Base-by-base conservation (phyloP, 2,113 vertebrate genomes). In the Mormyrus lacerda region DNA sequence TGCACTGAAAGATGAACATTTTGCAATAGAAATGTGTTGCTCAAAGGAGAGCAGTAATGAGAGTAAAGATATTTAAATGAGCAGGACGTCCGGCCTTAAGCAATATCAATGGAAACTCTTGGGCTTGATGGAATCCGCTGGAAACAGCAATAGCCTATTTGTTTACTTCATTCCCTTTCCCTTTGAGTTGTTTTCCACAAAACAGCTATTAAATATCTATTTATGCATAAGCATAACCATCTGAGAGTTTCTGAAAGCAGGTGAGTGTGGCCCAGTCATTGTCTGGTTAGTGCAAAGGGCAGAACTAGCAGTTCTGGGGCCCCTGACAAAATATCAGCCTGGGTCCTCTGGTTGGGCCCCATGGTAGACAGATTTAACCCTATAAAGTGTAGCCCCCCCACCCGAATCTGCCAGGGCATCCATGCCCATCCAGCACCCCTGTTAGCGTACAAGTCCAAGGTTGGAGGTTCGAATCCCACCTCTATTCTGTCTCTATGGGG, bases 61-160 rank as follows among this genome's bases (percentile, higher is more conserved):
- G 85, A 48, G 15, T 10, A 58, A 27, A 44, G 8, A 92, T 91
- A 91, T 91, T 90, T 93, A 93, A 93, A 93, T 89, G 91, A 93
- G 93, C 84, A 91, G 86, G 92, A 93, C 91, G 87, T 93, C 92
- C 91, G 92, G 89, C 92, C 93, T 94, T 93, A 93, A 94, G 89
- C 92, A 89, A 92, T 91, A 91, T 91, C 87, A 58, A 89, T 90
- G 89, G 87, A 90, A 89, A 90, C 91, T 93, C 92, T 89, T 35
- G 69, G 93, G 93, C 93, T 92, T 91, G 65, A 89, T 89, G 50
- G 93, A 27, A 24, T 39, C 83, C 7, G 21, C n/a, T 48, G 19
- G 44, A n/a, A 85, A 31, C 11, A 8, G 19, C 35, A 44, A 44
- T 50, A n/a, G 44, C 24, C 19, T 44, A 5, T 35, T 19, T 39